Percentiles rank a stretch among this genome's conserved stretches.
These are phyloP conservation scores for Petrolisthes cinctipes DNA, from an alignment of 2,888 invertebrate genomes.

Conservation along the genomic window DNA sequence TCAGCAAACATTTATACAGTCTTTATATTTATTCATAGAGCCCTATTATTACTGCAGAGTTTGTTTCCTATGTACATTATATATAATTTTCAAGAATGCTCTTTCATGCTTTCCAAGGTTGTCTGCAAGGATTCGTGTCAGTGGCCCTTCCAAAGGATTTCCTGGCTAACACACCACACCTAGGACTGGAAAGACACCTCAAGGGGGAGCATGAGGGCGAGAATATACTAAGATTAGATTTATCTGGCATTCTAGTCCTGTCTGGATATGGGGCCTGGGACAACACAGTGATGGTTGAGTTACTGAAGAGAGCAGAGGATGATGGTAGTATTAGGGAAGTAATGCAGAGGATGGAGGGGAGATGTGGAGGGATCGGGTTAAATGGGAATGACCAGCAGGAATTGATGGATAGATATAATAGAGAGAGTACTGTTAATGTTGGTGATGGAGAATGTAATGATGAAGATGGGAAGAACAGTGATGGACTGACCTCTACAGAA, in stretches of 20 bases:
- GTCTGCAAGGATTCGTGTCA: constrained; percentile 1
- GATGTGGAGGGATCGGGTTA: background rate
- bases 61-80: too few relatives aligned
- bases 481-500: background rate
- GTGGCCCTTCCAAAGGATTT: background rate
- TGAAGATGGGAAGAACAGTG: background rate
- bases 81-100: too few relatives aligned
- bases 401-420: background rate
- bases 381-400: background rate
- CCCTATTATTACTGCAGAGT: too few relatives aligned
- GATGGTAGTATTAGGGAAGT: background rate
- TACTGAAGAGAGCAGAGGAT: background rate
- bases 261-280: background rate
- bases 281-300: background rate
- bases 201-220: background rate
- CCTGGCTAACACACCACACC: background rate
- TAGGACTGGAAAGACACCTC: background rate
- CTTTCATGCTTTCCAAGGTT: background rate
- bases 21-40: too few relatives aligned
- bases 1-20: too few relatives aligned
- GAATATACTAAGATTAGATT: background rate
- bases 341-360: background rate
- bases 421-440: background rate
- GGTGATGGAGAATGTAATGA: background rate
- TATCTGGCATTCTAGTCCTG: background rate